Base-by-base conservation (phyloP, 2,888 invertebrate genomes). In the Teleiodes luculella region DNA sequence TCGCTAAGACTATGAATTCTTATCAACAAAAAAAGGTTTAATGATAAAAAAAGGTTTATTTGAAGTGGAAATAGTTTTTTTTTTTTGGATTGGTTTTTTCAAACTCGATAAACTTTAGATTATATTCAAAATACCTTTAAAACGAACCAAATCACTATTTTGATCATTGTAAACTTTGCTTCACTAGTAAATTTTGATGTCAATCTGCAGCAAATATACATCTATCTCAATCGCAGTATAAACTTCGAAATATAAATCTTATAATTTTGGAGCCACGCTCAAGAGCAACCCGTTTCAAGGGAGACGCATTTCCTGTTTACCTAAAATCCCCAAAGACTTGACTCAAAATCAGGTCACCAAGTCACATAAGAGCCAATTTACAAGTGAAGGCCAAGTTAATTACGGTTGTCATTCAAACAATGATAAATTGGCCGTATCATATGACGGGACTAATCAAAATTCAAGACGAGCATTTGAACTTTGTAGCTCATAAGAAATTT, bases 381-480 rank as follows among this genome's bases (percentile, higher is more conserved):
- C 70, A 75, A 72, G 71, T 72, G 73, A 79, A 82, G 80, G 84
- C 79, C 82, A 81, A 70, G 68, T 67, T 80, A 83, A 84, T 85
- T 83, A 76, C 61, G 72, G 61, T 65, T 71, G 83, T 81, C 80
- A 77, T 80, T 75, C 69, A 74, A 76, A 83, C 70, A 74, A 83
- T 83, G 81, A 83, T 81, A 75, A 76, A 84, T 80, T 73, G 70
- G 63, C 61, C 56, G 62, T 69, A 72, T 72, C 72, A 70, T 72
- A 68, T 72, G 70, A 68, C 63, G 65, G 62, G 61, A 57, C 71
- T 81, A 75, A 85, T 87, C 78, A 83, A 69, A 78, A 87, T 87
- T 87, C 87, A 79, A 68, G 66, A 63, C 65, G 66, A 74, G 78
- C 74, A 68, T 78, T 80, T 85, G 81, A 86, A 80, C 85, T 84